Percentiles rank a stretch among this genome's conserved stretches.
Evolutionary conservation across 2,888 invertebrate genomes (phyloP).

Genomic region (Celastrina argiolus): DNA sequence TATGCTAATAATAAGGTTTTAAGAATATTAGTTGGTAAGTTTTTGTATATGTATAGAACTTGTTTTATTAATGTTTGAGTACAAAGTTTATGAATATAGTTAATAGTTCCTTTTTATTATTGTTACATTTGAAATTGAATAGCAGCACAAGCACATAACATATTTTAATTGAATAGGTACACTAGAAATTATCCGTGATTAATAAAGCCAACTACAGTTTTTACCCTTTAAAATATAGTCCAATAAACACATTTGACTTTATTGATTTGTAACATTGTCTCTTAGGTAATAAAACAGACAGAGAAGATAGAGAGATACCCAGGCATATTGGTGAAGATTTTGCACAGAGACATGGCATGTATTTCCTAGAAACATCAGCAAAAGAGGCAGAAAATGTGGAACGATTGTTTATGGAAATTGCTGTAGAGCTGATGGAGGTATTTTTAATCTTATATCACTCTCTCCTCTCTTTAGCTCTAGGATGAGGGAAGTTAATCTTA

Average conservation of each 20-base stretch:
- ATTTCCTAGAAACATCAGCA: constrained; percentile 98
- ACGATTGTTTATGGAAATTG: constrained; percentile 96
- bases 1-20: constrained; percentile 97
- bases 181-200: too few species aligned
- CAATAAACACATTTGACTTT: too few species aligned
- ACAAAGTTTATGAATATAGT: too few species aligned
- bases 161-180: too few species aligned
- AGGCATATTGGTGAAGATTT: constrained; percentile 97
- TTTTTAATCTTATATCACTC: constrained; percentile 20
- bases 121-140: too few species aligned
- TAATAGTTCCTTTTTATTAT: too few species aligned
- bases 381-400: constrained; percentile 99
- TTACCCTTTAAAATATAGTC: too few species aligned
- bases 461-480: too few species aligned
- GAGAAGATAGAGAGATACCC: constrained; percentile 97
- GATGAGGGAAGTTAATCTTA: too few species aligned
- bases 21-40: constrained; percentile 93
- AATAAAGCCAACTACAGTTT: too few species aligned
- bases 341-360: constrained; percentile 96
- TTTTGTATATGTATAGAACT: neutral
- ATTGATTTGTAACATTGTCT: constrained; percentile 18
- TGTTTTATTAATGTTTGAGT: too few species aligned
- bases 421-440: constrained; percentile 91
- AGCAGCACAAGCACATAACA: too few species aligned
- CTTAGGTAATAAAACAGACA: constrained; percentile 96